Conservation (phyloP, 2,797 vertebrate genomes). For the Nannoperca australis region DNA sequence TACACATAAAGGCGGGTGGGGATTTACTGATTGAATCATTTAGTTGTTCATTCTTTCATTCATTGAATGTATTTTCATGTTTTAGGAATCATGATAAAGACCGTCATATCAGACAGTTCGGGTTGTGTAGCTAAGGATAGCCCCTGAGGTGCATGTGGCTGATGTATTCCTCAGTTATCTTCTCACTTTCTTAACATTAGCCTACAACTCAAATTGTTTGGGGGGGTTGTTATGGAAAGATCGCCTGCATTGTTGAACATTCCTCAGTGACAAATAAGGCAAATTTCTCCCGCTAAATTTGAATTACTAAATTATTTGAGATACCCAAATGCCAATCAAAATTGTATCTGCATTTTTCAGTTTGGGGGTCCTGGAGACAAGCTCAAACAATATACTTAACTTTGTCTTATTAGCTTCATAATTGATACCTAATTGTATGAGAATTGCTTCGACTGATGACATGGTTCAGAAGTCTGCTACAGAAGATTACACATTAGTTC, state of each 20-base stretch:
- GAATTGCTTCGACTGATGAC: not conserved
- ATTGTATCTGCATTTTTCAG: not conserved
- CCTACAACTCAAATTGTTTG: not conserved
- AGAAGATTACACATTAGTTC: no score
- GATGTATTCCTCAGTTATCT: not conserved
- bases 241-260: not conserved
- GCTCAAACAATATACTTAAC: not conserved
- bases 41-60: conserved; percentile 23
- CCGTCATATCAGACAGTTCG: not conserved
- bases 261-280: not conserved
- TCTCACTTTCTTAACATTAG: not conserved
- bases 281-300: not conserved
- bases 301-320: not conserved
- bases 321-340: not conserved
- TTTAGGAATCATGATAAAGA: not conserved
- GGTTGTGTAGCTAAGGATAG: not conserved
- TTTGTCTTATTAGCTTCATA: not conserved
- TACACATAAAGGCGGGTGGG: not conserved
- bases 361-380: not conserved
- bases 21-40: not conserved
- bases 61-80: conserved; percentile 11
- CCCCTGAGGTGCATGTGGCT: not conserved
- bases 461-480: no score
- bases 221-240: not conserved
- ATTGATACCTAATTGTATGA: not conserved